Conservation (phyloP, 2,797 vertebrate genomes). For the Fistularia tabacaria region DNA sequence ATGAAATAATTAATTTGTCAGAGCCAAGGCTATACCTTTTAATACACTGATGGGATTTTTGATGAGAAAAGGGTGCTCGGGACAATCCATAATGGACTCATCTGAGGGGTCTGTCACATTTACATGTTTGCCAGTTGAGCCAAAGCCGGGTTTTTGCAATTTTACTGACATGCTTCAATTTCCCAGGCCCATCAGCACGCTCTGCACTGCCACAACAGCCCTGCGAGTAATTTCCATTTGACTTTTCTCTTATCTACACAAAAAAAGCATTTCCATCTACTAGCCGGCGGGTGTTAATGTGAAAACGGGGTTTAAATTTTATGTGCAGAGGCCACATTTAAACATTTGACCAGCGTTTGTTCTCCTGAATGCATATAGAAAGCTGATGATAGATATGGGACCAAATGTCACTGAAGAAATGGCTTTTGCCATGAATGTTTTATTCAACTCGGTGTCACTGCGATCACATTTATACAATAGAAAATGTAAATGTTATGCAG, state of each 20-base stretch:
- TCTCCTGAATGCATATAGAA: slow-evolving; percentile 66
- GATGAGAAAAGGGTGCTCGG: slow-evolving; percentile 60
- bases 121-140: slow-evolving; percentile 63
- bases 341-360: slow-evolving; percentile 76
- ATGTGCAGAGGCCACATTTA: slow-evolving; percentile 73
- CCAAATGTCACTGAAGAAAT: slow-evolving; percentile 78
- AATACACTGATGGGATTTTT: slow-evolving; percentile 66
- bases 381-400: slow-evolving; percentile 75
- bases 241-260: slow-evolving; percentile 77
- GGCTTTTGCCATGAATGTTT: slow-evolving; percentile 76
- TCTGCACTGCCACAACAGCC: slow-evolving; percentile 59
- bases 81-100: slow-evolving; percentile 59
- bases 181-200: slow-evolving; percentile 53
- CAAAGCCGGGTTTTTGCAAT: slow-evolving; percentile 59
- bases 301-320: slow-evolving; percentile 71
- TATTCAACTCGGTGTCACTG: slow-evolving; percentile 61
- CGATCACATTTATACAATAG: slow-evolving; percentile 74
- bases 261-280: slow-evolving; percentile 71
- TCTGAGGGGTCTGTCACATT: slow-evolving; percentile 58
- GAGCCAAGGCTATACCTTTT: slow-evolving; percentile 54
- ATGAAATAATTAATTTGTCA: slow-evolving; percentile 54
- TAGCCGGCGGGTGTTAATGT: slow-evolving; percentile 73
- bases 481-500: slow-evolving; percentile 78
- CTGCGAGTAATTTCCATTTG: slow-evolving; percentile 74
- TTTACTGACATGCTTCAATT: slow-evolving; percentile 78